A percentile compares a stretch with the other conserved stretches of the same genome.
phyloP scores from a whole-genome alignment of 1,140 invertebrate genomes.

The Tetramorium alpestre region DNA sequence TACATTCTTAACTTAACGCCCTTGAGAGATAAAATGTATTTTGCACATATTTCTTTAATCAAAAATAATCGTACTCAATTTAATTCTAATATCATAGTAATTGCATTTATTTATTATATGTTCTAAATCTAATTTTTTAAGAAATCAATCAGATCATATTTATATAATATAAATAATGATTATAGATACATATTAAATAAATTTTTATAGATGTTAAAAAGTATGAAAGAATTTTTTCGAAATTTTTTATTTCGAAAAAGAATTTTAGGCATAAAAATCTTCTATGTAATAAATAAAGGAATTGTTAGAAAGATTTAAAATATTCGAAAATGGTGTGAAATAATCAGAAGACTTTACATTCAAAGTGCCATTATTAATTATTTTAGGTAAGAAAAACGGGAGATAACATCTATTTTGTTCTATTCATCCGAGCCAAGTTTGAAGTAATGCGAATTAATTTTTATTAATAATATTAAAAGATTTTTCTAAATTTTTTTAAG shows the following conservation, averaged over 20 bases:
- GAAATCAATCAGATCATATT: neutral
- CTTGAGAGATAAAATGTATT: neutral
- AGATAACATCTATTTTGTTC: neutral
- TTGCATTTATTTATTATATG: neutral
- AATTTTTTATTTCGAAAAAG: neutral
- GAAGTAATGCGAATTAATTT: neutral
- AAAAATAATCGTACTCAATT: neutral
- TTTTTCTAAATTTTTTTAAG: neutral
- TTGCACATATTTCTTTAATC: neutral
- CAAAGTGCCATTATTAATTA: neutral
- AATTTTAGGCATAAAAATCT: neutral
- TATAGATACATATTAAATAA: neutral
- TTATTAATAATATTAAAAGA: slow-evolving; percentile 8
- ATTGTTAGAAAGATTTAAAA: neutral
- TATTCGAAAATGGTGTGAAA: neutral
- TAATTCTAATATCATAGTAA: neutral
- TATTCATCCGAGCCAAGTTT: neutral
- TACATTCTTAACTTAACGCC: neutral
- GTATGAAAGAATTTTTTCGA: neutral
- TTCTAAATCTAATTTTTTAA: too few relatives aligned
- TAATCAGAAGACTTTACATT: neutral
- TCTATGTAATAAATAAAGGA: neutral
- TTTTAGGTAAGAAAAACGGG: neutral
- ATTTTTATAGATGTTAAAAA: neutral
- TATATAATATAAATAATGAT: neutral